Evolutionary conservation across 1,140 invertebrate species (phyloP), one percentile per base, ranked within the genome.

Genomic region (Caenorhabditis elegans): DNA sequence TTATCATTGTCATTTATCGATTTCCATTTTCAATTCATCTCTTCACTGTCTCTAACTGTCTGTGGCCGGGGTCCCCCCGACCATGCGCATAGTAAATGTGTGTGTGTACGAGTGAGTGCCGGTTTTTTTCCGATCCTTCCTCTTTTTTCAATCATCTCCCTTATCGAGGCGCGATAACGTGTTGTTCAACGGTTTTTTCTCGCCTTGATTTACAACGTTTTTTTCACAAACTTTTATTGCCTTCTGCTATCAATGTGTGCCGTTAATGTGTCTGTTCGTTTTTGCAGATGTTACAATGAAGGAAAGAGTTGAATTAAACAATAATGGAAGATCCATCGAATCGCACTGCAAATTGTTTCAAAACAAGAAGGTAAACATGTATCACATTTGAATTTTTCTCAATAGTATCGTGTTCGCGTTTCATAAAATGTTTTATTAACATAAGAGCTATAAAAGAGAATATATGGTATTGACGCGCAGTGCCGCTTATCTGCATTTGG

Each of bases 261-360:
- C 77, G 31, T 55, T 36, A 39, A 53, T 48, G 19, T 36, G 77
- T 26, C 26, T 34, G 47, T 51, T 51, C 77, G 13, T 6, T 51
- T 53, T 48, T 78, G 49, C 49, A 39, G 47, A 39, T 78, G 51
- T 65, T 36, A 60, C 36, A 36, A 79, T 79, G 78, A 79, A 79
- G 31, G 78, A 79, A 51, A 79, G 39, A 51, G 78, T 79, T 13
- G 78, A 79, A 46, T 19, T 79, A 19, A 79, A 79, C 34, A 79
- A 79, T 48, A 79, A 79, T 79, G 78, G 78, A 11, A 39, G 51
- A 46, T 60, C 51, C 34, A 79, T 79, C 78, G 78, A 79, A 39
- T 79, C 78, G n/a, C 51, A 53, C 34, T 36, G 28, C 55, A 39
- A 48, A n/a, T 24, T 79, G 36, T 65, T 79, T 26, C 78, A 79